Evolutionary conservation across 2,113 vertebrate genomes (phyloP), one percentile per base, ranked within the genome.

Genomic region (Macheiramphus alcinus): DNA sequence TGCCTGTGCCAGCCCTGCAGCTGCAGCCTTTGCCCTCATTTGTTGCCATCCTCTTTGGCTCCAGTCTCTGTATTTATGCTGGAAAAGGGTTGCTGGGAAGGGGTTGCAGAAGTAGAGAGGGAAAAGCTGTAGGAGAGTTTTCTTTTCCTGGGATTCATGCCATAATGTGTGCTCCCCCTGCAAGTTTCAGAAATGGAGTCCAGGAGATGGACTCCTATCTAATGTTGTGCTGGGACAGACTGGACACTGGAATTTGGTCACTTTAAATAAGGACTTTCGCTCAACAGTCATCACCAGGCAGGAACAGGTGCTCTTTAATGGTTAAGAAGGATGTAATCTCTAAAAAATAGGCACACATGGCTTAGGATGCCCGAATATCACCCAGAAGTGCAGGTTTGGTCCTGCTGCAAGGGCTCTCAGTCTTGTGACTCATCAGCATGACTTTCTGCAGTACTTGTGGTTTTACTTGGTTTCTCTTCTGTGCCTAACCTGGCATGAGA

Each of bases 31-130:
- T 26, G 23, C 11, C 31, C 48, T 52, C 34, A 2, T n/a, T 52
- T 10, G 0, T 25, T 55, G 26, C 7, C 20, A 5, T 32, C 19
- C 18, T 79, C 47, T 22, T 65, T 9, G 40, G 15, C 61, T 86
- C 40, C 80, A 34, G 5, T 7, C 16, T 34, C 27, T 22, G 11
- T 21, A 7, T 67, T 88, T 72, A 10, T 0, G 0, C 12, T 43
- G 48, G 48, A 36, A 75, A 63, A 36, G 42, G 42, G 7, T 27
- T 42, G 9, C 40, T 47, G 65, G 43, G 59, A 72, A 72, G 43
- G 38, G 13, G 13, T 7, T 84, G 58, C 40, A 42, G 18, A 47
- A 53, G 13, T 16, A 32, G 59, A 15, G 23, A 83, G 45, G 43
- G 11, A 65, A 40, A 36, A 16, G 18, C 40, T 73, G 40, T 10